A percentile compares a stretch with the other conserved stretches of the same genome.
phyloP scores from a whole-genome alignment of 2,888 invertebrate species.

The Stenichneumon culpator region DNA sequence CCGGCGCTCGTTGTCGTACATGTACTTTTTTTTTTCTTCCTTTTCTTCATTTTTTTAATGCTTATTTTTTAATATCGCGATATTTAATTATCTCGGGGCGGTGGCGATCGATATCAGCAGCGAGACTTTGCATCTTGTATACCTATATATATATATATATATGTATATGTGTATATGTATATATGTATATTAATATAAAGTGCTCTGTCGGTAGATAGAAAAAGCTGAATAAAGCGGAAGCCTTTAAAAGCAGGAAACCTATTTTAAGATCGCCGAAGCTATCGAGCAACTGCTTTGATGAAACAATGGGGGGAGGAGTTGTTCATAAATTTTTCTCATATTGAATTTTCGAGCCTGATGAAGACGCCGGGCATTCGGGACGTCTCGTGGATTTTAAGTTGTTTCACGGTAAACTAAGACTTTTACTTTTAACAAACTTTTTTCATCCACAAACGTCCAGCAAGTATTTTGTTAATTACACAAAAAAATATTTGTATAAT shows the following conservation, averaged over 20 bases:
- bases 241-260: conserved; percentile 12
- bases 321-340: conserved; percentile 12
- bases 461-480: no score
- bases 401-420: no score
- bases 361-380: conserved; percentile 30
- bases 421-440: no score
- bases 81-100: conserved; percentile 40
- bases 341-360: conserved; percentile 47
- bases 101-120: conserved; percentile 45
- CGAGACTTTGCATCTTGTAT: conserved; percentile 6
- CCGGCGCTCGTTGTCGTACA: conserved; percentile 45
- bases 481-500: no score
- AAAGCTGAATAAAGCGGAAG: conserved; percentile 2
- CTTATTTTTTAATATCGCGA: conserved; percentile 26
- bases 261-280: not conserved
- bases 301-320: conserved; percentile 20
- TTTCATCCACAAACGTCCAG: no score
- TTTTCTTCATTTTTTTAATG: not conserved
- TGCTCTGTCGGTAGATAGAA: no score
- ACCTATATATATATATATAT: no score
- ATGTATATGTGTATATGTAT: no score
- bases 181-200: no score
- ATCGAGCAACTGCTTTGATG: not conserved
- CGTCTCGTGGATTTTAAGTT: no score
- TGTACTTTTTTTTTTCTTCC: conserved; percentile 38